phyloP scores from a whole-genome alignment of 2,888 invertebrate species.

The Melieria picta region DNA sequence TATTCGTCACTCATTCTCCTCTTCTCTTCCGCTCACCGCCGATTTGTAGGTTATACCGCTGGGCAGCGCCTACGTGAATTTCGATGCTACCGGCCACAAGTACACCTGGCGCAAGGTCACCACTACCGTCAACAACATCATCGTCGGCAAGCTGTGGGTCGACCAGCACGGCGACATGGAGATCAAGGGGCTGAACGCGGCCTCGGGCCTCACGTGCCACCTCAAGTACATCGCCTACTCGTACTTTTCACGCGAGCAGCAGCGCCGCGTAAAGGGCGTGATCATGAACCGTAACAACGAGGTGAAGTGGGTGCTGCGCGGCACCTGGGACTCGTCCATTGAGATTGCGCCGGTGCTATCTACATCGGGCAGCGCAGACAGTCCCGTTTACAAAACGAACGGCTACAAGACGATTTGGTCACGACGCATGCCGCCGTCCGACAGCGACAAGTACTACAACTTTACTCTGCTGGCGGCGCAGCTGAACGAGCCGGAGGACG shows the following conservation, averaged over 20 bases:
- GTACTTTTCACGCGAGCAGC: slow-evolving; percentile 96
- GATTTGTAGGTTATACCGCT: slow-evolving; percentile 74
- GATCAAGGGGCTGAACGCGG: slow-evolving; percentile 86
- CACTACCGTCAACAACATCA: slow-evolving; percentile 99
- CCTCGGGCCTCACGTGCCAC: slow-evolving; percentile 91
- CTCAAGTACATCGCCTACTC: slow-evolving; percentile 98
- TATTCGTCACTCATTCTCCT: too few relatives aligned
- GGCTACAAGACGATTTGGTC: slow-evolving; percentile 88
- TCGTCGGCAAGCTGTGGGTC: slow-evolving; percentile 99
- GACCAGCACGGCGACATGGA: slow-evolving; percentile 99
- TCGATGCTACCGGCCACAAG: slow-evolving; percentile 77
- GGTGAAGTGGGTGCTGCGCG: slow-evolving; percentile 80
- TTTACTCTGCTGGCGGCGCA: slow-evolving; percentile 96
- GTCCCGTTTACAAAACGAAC: slow-evolving; percentile 93
- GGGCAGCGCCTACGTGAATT: slow-evolving; percentile 78
- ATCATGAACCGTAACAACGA: slow-evolving; percentile 78
- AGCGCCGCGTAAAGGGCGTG: slow-evolving; percentile 87
- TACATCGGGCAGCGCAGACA: slow-evolving; percentile 74
- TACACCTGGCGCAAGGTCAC: slow-evolving; percentile 99
- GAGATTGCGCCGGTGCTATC: slow-evolving; percentile 91
- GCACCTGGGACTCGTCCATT: slow-evolving; percentile 96
- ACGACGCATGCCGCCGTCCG: slow-evolving; percentile 77
- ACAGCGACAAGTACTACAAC: slow-evolving; percentile 85
- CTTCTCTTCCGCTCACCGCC: too few relatives aligned
- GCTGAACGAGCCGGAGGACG: slow-evolving; percentile 93